phyloP scores from a whole-genome alignment of 2,888 invertebrate species.

The Cheilosia grossa region DNA sequence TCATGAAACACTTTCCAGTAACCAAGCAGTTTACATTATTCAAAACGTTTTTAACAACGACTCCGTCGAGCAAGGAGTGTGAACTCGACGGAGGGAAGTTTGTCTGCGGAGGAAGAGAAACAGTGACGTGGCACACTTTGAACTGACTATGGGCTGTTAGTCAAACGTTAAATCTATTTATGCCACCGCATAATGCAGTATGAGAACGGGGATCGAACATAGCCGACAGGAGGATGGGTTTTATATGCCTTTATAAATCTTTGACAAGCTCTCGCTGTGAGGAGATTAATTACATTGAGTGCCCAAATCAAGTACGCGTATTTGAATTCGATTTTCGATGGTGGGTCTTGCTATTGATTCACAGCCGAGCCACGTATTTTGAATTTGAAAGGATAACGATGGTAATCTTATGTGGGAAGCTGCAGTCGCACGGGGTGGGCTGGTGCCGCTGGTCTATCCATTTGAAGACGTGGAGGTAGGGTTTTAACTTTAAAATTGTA shows the following conservation, averaged over 20 bases:
- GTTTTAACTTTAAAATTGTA: background rate
- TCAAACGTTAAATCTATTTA: constrained; percentile 60
- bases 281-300: constrained; percentile 46
- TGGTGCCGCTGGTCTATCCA: background rate
- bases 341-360: background rate
- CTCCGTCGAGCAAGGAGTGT: background rate
- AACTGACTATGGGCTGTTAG: constrained; percentile 48
- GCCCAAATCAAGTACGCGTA: constrained; percentile 9
- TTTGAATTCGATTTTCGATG: constrained; percentile 21
- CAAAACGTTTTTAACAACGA: constrained; percentile 42
- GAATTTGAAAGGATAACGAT: constrained; percentile 5
- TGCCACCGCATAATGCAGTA: constrained; percentile 29
- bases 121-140: constrained; percentile 34
- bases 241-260: background rate
- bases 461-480: background rate
- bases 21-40: constrained; percentile 54
- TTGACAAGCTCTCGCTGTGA: constrained; percentile 14
- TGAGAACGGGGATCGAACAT: background rate
- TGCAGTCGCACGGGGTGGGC: background rate
- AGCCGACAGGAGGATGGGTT: too few species aligned
- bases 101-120: constrained; percentile 13
- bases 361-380: background rate
- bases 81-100: background rate
- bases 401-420: background rate
- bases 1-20: constrained; percentile 18